Percentiles rank a stretch among this genome's conserved stretches.
Evolutionary conservation across 2,797 vertebrate species (phyloP).

Genomic region (Chaetodon trifasciatus): DNA sequence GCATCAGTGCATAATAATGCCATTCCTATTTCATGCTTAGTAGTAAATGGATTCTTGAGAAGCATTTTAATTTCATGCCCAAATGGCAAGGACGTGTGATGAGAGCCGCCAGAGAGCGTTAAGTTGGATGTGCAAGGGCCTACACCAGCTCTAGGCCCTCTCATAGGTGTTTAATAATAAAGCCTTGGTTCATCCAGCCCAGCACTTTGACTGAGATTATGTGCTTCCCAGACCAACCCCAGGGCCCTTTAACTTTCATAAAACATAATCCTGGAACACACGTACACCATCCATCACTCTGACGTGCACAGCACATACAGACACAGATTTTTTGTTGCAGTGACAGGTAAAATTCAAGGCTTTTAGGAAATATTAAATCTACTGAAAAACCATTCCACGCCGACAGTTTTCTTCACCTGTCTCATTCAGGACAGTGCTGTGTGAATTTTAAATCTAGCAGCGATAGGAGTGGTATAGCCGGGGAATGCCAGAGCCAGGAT

Average conservation of each 20-base stretch:
- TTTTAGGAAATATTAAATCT: slow-evolving; percentile 67
- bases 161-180: slow-evolving; percentile 88
- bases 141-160: slow-evolving; percentile 69
- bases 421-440: slow-evolving; percentile 38
- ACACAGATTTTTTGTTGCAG: slow-evolving; percentile 42
- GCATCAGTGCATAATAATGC: slow-evolving; percentile 47
- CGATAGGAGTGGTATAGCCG: background rate
- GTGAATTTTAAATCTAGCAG: slow-evolving; percentile 35
- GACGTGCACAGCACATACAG: slow-evolving; percentile 60
- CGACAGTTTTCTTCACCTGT: slow-evolving; percentile 64
- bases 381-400: slow-evolving; percentile 22
- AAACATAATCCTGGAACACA: slow-evolving; percentile 83
- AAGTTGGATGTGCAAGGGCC: slow-evolving; percentile 71
- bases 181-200: slow-evolving; percentile 81
- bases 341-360: slow-evolving; percentile 71
- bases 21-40: slow-evolving; percentile 54
- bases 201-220: slow-evolving; percentile 79
- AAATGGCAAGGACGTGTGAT: slow-evolving; percentile 75
- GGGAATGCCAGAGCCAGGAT: slow-evolving; percentile 35
- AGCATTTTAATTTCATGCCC: slow-evolving; percentile 79
- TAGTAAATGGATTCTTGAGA: slow-evolving; percentile 65
- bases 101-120: slow-evolving; percentile 69
- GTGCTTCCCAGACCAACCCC: slow-evolving; percentile 82
- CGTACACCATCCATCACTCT: slow-evolving; percentile 79
- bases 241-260: slow-evolving; percentile 82